Percentiles rank a stretch among this genome's conserved stretches.
phyloP scores from a whole-genome alignment of 2,113 vertebrate genomes.

The Corythornis madagascariensis region DNA sequence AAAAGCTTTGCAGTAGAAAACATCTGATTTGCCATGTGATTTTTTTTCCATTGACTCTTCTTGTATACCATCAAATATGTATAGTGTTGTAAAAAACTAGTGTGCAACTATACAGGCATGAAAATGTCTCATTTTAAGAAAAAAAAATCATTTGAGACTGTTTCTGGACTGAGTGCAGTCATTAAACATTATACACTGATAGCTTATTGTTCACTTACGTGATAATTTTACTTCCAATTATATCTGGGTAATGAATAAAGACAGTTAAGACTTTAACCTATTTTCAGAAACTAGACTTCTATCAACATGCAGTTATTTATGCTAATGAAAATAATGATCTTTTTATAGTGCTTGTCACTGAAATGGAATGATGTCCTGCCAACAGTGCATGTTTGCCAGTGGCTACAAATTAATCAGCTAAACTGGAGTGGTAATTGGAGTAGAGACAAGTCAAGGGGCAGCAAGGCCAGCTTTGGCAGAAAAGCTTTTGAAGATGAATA shows the following conservation, averaged over 20 bases:
- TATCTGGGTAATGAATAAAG: constrained; percentile 70
- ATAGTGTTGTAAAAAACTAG: neutral
- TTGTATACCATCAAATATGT: neutral
- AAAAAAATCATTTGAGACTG: constrained; percentile 10
- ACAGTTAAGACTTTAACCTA: constrained; percentile 67
- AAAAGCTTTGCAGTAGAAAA: neutral
- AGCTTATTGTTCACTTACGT: constrained; percentile 49
- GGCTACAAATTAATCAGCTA: constrained; percentile 76
- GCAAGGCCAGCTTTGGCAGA: constrained; percentile 45
- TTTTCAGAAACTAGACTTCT: constrained; percentile 69
- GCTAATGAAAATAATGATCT: constrained; percentile 76
- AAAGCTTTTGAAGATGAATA: constrained; percentile 63
- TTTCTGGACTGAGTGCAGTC: constrained; percentile 1
- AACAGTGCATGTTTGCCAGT: constrained; percentile 71
- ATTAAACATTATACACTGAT: constrained; percentile 26
- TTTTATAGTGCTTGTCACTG: constrained; percentile 73
- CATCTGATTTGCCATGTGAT: neutral
- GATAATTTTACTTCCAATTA: constrained; percentile 69
- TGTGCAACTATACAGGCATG: neutral
- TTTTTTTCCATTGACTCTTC: neutral
- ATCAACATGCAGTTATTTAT: constrained; percentile 74
- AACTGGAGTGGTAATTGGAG: constrained; percentile 71
- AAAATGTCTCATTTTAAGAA: neutral
- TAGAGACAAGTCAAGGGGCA: constrained; percentile 66
- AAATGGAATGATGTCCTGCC: constrained; percentile 70